A percentile compares a stretch with the other conserved stretches of the same genome.
These are phyloP conservation scores for Cavia aperea DNA, from an alignment of 2,113 vertebrate genomes.

Conservation along the genomic window DNA sequence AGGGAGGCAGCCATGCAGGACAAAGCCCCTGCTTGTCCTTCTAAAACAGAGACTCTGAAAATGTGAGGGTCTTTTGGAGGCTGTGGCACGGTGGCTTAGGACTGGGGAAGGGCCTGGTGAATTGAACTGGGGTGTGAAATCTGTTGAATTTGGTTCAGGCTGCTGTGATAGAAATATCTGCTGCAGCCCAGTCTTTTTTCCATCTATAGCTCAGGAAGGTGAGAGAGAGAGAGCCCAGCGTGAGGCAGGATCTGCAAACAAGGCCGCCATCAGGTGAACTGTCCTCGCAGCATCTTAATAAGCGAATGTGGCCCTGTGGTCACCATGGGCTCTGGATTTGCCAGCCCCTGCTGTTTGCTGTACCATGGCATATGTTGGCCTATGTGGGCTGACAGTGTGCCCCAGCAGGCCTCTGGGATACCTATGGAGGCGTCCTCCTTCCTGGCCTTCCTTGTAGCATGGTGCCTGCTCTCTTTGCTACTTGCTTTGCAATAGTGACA, in stretches of 20 bases:
- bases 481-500: neutral
- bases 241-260: conserved; percentile 56
- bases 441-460: neutral
- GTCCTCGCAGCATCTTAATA: conserved; percentile 35
- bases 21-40: neutral
- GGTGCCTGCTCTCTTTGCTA: conserved; percentile 2
- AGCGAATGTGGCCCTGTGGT: conserved; percentile 5
- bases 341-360: conserved; percentile 65
- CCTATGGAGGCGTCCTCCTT: conserved; percentile 54
- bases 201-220: conserved; percentile 37
- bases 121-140: neutral
- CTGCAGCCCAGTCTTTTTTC: conserved; percentile 30
- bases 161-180: conserved; percentile 33
- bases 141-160: neutral
- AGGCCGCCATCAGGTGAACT: conserved; percentile 28
- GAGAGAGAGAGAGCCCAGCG: conserved; percentile 44
- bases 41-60: neutral
- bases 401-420: conserved; percentile 54
- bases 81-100: neutral
- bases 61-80: neutral
- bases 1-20: neutral
- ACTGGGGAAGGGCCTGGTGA: neutral
- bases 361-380: conserved; percentile 65
- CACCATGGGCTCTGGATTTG: conserved; percentile 40
- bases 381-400: neutral